Percentiles rank a stretch among this genome's conserved stretches.
Evolutionary conservation across 2,888 invertebrate genomes (phyloP).

Genomic region (Acanthococcus lagerstroemiae): DNA sequence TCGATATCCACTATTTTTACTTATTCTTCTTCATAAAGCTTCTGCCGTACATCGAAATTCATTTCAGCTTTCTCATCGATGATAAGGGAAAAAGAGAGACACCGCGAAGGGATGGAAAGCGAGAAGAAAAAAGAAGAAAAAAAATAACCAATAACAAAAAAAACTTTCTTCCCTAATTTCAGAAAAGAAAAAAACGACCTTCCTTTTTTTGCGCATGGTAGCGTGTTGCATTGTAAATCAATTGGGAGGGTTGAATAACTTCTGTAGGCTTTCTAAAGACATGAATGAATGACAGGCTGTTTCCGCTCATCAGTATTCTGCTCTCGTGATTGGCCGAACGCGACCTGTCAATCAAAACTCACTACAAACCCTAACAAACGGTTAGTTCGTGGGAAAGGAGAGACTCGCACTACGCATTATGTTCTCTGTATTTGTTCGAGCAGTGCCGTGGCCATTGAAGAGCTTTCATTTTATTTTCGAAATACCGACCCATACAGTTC

Average conservation of each 20-base stretch:
- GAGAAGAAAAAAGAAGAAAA: not conserved
- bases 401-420: slow-evolving; percentile 17
- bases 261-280: slow-evolving; percentile 5
- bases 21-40: too few relatives aligned
- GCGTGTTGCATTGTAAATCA: slow-evolving; percentile 30
- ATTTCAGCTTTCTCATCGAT: too few relatives aligned
- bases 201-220: not conserved
- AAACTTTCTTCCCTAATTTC: not conserved
- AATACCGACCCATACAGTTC: too few relatives aligned
- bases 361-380: slow-evolving; percentile 15
- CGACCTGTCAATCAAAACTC: slow-evolving; percentile 64
- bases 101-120: not conserved
- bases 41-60: too few relatives aligned
- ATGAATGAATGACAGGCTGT: slow-evolving; percentile 46
- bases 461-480: too few relatives aligned
- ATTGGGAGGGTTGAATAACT: slow-evolving; percentile 29
- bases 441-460: slow-evolving; percentile 17
- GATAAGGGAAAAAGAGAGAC: not conserved
- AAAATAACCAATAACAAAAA: not conserved
- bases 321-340: slow-evolving; percentile 65
- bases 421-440: slow-evolving; percentile 3
- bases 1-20: too few relatives aligned
- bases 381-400: slow-evolving; percentile 3
- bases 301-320: slow-evolving; percentile 64
- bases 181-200: not conserved